Conservation (phyloP, 2,888 invertebrate species). For the Notocelia uddmanniana region DNA sequence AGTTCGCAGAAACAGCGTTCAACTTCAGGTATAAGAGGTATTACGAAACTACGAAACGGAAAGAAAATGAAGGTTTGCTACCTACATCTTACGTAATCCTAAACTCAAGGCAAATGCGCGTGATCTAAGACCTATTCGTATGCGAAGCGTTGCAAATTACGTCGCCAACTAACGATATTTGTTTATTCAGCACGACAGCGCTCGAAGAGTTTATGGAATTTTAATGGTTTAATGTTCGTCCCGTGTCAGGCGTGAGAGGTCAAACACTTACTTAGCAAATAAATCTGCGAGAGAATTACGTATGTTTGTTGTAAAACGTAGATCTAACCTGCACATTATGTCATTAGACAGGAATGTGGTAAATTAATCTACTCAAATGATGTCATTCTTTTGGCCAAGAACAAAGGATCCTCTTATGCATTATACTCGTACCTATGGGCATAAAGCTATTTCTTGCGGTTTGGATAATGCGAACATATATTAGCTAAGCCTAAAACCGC, state of each 20-base stretch:
- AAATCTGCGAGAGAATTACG: slow-evolving; percentile 19
- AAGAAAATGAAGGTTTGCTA: slow-evolving; percentile 29
- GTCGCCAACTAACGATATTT: slow-evolving; percentile 57
- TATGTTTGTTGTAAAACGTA: slow-evolving; percentile 3
- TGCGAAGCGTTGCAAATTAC: slow-evolving; percentile 53
- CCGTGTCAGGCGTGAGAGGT: slow-evolving; percentile 40
- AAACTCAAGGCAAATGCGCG: slow-evolving; percentile 43
- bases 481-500: not conserved
- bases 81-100: slow-evolving; percentile 36
- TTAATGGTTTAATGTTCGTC: slow-evolving; percentile 56
- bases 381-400: slow-evolving; percentile 55
- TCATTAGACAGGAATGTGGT: slow-evolving; percentile 56
- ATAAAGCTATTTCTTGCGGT: not conserved
- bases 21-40: slow-evolving; percentile 19
- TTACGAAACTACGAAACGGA: not conserved
- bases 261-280: slow-evolving; percentile 36
- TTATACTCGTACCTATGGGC: not conserved
- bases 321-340: slow-evolving; percentile 47
- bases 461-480: not conserved
- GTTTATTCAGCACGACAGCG: slow-evolving; percentile 63
- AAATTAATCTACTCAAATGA: slow-evolving; percentile 59
- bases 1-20: slow-evolving; percentile 18
- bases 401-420: slow-evolving; percentile 32
- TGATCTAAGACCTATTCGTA: slow-evolving; percentile 44
- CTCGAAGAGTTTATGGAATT: slow-evolving; percentile 68